phyloP scores from a whole-genome alignment of 2,113 vertebrate species.

The Propithecus coquereli region DNA sequence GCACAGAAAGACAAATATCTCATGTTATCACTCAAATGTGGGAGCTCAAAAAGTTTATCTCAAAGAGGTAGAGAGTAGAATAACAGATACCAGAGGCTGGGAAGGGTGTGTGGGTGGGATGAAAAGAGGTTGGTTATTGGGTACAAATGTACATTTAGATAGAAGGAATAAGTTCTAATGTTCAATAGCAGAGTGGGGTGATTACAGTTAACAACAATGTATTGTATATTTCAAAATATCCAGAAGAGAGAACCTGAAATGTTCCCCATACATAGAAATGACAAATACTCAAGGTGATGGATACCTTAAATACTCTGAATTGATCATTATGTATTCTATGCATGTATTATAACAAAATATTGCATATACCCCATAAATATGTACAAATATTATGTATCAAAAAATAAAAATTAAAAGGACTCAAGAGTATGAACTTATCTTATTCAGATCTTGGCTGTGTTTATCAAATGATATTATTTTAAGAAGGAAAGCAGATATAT shows the following conservation, averaged over 20 bases:
- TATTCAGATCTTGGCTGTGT: neutral
- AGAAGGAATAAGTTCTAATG: neutral
- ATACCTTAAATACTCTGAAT: neutral
- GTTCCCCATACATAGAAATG: neutral
- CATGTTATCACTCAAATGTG: neutral
- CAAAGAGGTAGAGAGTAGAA: neutral
- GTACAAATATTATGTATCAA: neutral
- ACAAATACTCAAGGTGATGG: neutral
- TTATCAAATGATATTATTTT: constrained; percentile 6
- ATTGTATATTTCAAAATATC: neutral
- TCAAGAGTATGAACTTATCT: neutral
- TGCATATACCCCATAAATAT: neutral
- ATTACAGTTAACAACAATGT: neutral
- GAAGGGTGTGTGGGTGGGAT: neutral
- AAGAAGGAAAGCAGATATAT: neutral
- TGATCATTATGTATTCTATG: neutral
- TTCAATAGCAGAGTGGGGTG: neutral
- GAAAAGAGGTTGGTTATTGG: neutral
- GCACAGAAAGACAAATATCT: neutral
- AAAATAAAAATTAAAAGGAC: neutral
- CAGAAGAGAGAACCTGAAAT: neutral
- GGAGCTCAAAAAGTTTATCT: neutral
- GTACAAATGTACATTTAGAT: neutral
- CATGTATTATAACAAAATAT: neutral
- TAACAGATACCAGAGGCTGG: neutral